phyloP scores from a whole-genome alignment of 2,888 invertebrate genomes.

The Beris morrisii region DNA sequence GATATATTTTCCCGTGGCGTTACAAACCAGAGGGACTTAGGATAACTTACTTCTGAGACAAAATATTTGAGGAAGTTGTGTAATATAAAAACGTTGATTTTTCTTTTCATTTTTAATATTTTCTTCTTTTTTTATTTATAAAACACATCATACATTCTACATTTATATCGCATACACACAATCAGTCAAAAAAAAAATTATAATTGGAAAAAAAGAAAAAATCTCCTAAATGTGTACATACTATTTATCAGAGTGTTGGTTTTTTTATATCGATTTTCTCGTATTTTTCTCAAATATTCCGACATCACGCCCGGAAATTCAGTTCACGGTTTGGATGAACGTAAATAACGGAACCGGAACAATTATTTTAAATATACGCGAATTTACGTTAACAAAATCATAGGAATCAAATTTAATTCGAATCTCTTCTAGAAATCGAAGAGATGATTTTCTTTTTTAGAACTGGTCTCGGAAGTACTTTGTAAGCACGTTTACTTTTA shows the following conservation, averaged over 20 bases:
- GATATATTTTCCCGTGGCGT: too few relatives aligned
- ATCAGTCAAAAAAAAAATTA: slow-evolving; percentile 35
- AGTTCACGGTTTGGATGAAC: background rate
- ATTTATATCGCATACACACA: slow-evolving; percentile 34
- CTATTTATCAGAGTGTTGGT: background rate
- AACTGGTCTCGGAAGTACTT: slow-evolving; percentile 8
- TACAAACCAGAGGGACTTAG: too few relatives aligned
- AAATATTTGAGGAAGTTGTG: background rate
- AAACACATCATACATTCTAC: slow-evolving; percentile 37
- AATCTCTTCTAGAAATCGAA: slow-evolving; percentile 33
- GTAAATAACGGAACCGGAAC: background rate
- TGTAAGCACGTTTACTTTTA: background rate
- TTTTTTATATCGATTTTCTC: background rate
- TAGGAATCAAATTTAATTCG: background rate
- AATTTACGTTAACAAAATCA: too few relatives aligned
- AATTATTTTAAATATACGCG: background rate
- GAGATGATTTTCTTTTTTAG: slow-evolving; percentile 7
- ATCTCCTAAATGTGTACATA: too few relatives aligned
- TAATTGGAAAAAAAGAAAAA: slow-evolving; percentile 1
- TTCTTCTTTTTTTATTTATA: slow-evolving; percentile 32
- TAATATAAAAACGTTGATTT: slow-evolving; percentile 1
- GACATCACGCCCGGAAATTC: background rate
- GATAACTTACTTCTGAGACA: too few relatives aligned
- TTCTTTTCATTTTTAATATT: slow-evolving; percentile 6
- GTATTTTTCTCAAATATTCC: background rate